phyloP scores from a whole-genome alignment of 1,140 invertebrate species.

The Mamestra configurata region DNA sequence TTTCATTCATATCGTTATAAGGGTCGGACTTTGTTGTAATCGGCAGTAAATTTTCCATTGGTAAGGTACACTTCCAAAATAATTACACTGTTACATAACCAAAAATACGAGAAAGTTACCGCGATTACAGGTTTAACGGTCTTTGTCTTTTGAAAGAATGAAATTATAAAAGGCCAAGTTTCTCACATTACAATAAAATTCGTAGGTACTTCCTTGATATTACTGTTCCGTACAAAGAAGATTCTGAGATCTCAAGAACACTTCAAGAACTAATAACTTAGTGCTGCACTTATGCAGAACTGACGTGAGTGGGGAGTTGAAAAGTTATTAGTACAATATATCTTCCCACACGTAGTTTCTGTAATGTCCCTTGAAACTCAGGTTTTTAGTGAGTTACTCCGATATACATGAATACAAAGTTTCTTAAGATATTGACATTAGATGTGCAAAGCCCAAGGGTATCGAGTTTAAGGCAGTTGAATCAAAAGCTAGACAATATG shows the following conservation, averaged over 20 bases:
- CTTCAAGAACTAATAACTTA: constrained; percentile 37
- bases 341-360: constrained; percentile 3
- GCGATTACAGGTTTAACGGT: background rate
- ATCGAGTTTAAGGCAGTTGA: constrained; percentile 13
- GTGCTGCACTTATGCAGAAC: constrained; percentile 17
- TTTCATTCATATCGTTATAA: constrained; percentile 55
- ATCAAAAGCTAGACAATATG: constrained; percentile 1
- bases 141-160: background rate
- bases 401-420: constrained; percentile 7
- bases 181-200: background rate
- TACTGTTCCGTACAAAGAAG: background rate
- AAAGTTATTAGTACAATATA: constrained; percentile 33
- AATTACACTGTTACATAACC: background rate
- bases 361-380: constrained; percentile 1
- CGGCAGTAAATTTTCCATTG: constrained; percentile 42
- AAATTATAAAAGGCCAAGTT: background rate
- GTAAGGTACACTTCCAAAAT: constrained; percentile 22
- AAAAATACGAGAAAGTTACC: background rate
- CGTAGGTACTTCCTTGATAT: background rate
- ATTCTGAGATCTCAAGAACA: background rate
- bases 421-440: constrained; percentile 21
- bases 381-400: constrained; percentile 17
- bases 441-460: constrained; percentile 12
- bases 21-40: constrained; percentile 40
- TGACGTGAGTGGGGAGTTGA: background rate